Conservation (phyloP, 1,140 invertebrate genomes). For the Leptopilina boulardi region DNA sequence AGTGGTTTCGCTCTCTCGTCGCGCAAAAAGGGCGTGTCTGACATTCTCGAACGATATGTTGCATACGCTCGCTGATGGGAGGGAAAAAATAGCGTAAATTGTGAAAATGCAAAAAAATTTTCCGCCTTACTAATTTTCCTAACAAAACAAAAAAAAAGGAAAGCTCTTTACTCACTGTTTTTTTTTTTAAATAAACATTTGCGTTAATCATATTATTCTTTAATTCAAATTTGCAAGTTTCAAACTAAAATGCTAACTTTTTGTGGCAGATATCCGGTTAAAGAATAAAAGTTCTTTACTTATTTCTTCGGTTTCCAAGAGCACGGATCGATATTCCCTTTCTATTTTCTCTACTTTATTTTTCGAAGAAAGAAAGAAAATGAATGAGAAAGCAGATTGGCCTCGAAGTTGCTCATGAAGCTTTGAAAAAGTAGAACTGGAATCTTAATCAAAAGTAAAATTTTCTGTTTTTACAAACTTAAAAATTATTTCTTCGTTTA, state of each 20-base stretch:
- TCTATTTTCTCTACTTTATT: conserved; percentile 22
- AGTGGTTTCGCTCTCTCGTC: conserved; percentile 58
- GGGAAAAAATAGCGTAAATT: conserved; percentile 44
- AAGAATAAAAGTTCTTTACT: conserved; percentile 13
- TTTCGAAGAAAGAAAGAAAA: background rate
- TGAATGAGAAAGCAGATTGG: background rate
- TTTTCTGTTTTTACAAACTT: background rate
- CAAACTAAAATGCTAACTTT: background rate
- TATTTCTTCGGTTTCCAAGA: background rate
- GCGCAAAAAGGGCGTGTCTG: conserved; percentile 50
- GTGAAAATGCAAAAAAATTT: background rate
- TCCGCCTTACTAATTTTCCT: background rate
- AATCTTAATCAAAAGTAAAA: conserved; percentile 5
- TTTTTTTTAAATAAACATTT: background rate
- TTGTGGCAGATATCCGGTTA: background rate
- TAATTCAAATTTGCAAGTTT: background rate
- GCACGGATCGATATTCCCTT: background rate
- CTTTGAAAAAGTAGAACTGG: background rate
- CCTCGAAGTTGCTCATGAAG: background rate
- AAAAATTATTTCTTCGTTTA: background rate
- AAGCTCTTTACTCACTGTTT: background rate
- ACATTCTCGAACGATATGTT: conserved; percentile 55
- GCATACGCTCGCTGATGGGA: conserved; percentile 42
- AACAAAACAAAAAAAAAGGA: background rate
- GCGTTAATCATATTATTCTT: background rate